These are phyloP conservation scores for Myotis pilosus DNA, from an alignment of 2,797 vertebrate species.

Conservation along the genomic window DNA sequence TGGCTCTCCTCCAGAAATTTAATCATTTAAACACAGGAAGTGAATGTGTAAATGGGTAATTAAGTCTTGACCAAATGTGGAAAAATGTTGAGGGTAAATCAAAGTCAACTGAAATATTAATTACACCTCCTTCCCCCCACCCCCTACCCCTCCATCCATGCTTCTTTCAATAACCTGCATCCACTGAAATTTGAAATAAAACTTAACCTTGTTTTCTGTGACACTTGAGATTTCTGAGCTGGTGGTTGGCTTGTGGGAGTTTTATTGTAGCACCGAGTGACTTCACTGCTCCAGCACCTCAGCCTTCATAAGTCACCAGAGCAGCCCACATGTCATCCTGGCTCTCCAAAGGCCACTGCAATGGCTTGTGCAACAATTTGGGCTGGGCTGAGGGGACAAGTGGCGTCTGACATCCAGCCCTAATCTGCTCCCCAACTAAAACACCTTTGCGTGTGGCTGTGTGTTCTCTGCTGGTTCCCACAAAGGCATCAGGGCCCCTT, in stretches of 20 bases:
- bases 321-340: no score
- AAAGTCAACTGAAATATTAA: neutral
- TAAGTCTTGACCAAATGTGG: neutral
- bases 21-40: neutral
- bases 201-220: neutral
- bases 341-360: neutral
- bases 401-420: neutral
- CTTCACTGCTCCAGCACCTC: fast-evolving
- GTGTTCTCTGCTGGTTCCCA: neutral
- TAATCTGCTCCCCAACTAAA: neutral
- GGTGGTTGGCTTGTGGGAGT: neutral
- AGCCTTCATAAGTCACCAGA: neutral
- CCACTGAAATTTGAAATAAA: neutral
- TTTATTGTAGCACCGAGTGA: neutral
- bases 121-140: fast-evolving
- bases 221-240: neutral
- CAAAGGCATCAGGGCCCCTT: neutral
- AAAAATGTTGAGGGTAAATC: neutral
- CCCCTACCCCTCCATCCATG: fast-evolving
- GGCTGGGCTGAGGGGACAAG: neutral
- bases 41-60: neutral
- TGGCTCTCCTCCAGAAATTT: neutral
- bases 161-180: neutral
- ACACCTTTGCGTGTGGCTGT: neutral
- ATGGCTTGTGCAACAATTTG: neutral